A percentile compares a stretch with the other conserved stretches of the same genome.
Evolutionary conservation across 1,140 invertebrate species (phyloP).

Genomic region (Mylabris phalerata): DNA sequence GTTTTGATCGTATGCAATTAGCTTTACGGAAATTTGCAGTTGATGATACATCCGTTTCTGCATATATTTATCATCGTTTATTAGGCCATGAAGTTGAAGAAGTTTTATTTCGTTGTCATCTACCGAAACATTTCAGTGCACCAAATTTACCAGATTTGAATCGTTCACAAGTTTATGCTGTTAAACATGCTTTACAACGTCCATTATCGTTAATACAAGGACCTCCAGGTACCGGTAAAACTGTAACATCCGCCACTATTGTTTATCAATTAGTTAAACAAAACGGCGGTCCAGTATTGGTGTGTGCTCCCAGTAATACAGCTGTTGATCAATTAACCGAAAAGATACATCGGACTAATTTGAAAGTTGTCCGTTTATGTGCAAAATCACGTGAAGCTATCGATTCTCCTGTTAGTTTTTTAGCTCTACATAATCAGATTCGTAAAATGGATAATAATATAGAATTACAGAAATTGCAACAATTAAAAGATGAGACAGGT

Average conservation of each 20-base stretch:
- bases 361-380: slow-evolving; percentile 90
- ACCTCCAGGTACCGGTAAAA: slow-evolving; percentile 94
- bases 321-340: slow-evolving; percentile 99
- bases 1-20: slow-evolving; percentile 96
- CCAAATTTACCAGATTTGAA: slow-evolving; percentile 97
- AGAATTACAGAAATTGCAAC: slow-evolving; percentile 92
- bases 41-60: slow-evolving; percentile 92
- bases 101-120: slow-evolving; percentile 78
- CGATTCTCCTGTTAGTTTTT: slow-evolving; percentile 94
- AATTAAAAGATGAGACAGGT: slow-evolving; percentile 95
- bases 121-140: slow-evolving; percentile 95
- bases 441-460: slow-evolving; percentile 85
- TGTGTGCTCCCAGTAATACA: slow-evolving; percentile 98
- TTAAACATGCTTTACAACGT: slow-evolving; percentile 96
- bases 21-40: slow-evolving; percentile 94
- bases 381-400: slow-evolving; percentile 98
- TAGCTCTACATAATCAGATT: slow-evolving; percentile 96
- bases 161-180: slow-evolving; percentile 96
- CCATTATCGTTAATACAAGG: slow-evolving; percentile 95
- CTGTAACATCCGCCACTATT: slow-evolving; percentile 98
- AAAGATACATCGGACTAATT: slow-evolving; percentile 95
- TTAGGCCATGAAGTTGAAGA: slow-evolving; percentile 97
- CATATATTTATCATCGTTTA: slow-evolving; percentile 95
- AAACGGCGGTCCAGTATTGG: slow-evolving; percentile 87
- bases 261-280: slow-evolving; percentile 97